Evolutionary conservation across 2,797 vertebrate species (phyloP).

Genomic region (Phyllotis vaccarum): DNA sequence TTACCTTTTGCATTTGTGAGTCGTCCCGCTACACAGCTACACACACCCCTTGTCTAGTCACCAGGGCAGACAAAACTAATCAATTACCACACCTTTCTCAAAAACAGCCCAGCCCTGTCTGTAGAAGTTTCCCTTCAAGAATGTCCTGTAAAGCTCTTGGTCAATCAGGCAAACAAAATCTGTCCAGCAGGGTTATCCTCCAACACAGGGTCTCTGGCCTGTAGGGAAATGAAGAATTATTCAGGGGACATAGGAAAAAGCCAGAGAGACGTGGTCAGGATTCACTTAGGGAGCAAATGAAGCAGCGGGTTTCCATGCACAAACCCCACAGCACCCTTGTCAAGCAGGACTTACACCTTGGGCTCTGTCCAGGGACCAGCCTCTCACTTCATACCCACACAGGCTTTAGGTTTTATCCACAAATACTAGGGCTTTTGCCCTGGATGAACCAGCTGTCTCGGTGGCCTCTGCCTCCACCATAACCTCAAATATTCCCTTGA

Average conservation of each 20-base stretch:
- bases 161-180: not conserved
- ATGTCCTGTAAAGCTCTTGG: not conserved
- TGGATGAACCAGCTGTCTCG: not conserved
- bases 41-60: accelerated
- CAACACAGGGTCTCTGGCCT: not conserved
- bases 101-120: not conserved
- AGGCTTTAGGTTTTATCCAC: not conserved
- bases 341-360: not conserved
- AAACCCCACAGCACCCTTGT: not conserved
- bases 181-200: not conserved
- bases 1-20: not conserved
- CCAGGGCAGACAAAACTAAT: not conserved
- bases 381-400: not conserved
- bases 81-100: not conserved
- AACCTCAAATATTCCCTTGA: not conserved
- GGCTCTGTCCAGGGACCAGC: accelerated
- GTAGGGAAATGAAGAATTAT: not conserved
- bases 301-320: accelerated
- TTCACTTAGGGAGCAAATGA: accelerated
- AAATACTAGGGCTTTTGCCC: not conserved
- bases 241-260: not conserved
- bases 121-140: not conserved
- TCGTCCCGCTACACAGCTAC: accelerated
- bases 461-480: not conserved
- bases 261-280: not conserved